These are phyloP conservation scores for Lagopus leucura DNA, from an alignment of 2,113 vertebrate genomes.

Conservation along the genomic window DNA sequence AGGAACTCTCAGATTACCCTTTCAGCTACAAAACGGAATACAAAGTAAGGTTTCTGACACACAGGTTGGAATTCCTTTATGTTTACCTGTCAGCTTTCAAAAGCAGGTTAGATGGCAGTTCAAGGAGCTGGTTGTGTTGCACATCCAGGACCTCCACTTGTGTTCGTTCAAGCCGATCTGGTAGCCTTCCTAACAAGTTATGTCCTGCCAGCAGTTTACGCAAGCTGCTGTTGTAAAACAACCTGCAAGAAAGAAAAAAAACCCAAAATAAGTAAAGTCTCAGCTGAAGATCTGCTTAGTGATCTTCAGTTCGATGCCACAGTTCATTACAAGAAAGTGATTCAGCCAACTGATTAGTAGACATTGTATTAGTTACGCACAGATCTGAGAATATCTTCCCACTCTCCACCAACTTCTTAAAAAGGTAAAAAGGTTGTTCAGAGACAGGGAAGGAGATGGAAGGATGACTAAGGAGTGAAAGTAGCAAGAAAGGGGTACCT, in stretches of 20 bases:
- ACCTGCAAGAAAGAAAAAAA: constrained; percentile 73
- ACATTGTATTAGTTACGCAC: constrained; percentile 24
- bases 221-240: constrained; percentile 90
- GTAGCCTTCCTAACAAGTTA: constrained; percentile 88
- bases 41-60: background rate
- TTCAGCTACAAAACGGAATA: background rate
- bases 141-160: constrained; percentile 93
- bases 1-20: constrained; percentile 30
- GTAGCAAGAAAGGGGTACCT: constrained; percentile 27
- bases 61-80: background rate
- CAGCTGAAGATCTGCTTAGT: background rate
- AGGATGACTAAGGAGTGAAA: constrained; percentile 42
- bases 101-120: constrained; percentile 92
- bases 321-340: background rate
- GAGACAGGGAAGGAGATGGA: constrained; percentile 5
- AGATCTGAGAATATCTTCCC: constrained; percentile 38
- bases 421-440: constrained; percentile 46
- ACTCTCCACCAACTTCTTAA: constrained; percentile 47
- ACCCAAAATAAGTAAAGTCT: background rate
- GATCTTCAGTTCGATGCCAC: background rate
- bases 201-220: constrained; percentile 93
- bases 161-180: constrained; percentile 88
- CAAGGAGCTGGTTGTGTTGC: constrained; percentile 93
- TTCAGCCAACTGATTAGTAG: constrained; percentile 43
- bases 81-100: constrained; percentile 92